phyloP scores from a whole-genome alignment of 2,797 vertebrate genomes.

The Nyctibius grandis region DNA sequence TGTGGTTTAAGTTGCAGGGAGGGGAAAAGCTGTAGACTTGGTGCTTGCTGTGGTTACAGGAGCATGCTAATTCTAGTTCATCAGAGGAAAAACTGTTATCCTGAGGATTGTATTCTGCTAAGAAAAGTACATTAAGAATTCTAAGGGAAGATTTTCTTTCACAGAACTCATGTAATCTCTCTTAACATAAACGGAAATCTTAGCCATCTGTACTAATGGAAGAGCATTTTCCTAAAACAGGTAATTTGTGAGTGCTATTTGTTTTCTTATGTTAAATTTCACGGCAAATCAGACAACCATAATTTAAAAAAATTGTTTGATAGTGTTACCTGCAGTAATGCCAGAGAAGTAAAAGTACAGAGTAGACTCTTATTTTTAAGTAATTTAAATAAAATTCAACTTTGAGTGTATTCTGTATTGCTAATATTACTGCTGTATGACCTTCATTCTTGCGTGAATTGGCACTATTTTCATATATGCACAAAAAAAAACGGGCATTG shows the following conservation, averaged over 20 bases:
- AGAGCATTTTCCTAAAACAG: neutral
- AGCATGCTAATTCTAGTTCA: neutral
- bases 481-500: neutral
- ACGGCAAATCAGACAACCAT: neutral
- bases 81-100: neutral
- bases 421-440: neutral
- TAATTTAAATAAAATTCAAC: neutral
- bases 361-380: neutral
- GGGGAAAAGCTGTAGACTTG: neutral
- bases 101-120: neutral
- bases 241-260: neutral
- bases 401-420: neutral
- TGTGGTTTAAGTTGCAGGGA: neutral
- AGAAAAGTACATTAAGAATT: neutral
- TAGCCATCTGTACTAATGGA: neutral
- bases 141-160: neutral
- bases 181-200: neutral
- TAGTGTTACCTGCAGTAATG: neutral
- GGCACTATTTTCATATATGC: rapidly evolving
- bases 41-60: neutral
- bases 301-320: neutral
- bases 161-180: neutral
- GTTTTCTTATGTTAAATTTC: neutral
- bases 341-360: neutral
- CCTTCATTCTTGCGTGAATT: neutral